Evolutionary conservation across 2,888 invertebrate species (phyloP), one percentile per base, ranked within the genome.

Genomic region (Acleris holmiana): DNA sequence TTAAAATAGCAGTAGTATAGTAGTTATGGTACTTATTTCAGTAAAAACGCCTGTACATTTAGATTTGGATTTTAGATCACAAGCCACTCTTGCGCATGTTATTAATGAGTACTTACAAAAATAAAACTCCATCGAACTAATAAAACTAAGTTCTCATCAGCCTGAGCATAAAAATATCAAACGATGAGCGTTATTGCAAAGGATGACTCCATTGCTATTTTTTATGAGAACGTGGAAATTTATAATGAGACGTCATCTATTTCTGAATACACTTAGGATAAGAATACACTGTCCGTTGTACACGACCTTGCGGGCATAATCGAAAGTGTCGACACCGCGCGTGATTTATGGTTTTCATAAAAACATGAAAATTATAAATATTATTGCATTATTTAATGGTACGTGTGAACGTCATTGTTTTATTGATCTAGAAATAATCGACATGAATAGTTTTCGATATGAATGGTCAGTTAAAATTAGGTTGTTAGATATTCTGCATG

Each of bases 211-310:
- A 84, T 85, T 85, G 77, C 81, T 84, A 84, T 88, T 90, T 90
- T 90, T 87, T 85, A 87, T 86, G 80, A 76, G 73, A 79, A 83
- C 80, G 86, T 76, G 85, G 81, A 88, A 88, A 89, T 82, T 88
- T 87, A 87, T 91, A 91, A 90, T 89, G 88, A 91, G 87, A 83
- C 78, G 68, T 74, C 69, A 71, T 84, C 89, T 91, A 91, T 91
- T 91, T 89, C 68, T 67, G 83, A 80, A 76, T 69, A 80, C 89
- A 87, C 88, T 90, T 83, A 80, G 79, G 77, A 79, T 82, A 85
- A 88, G 86, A 89, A 89, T 89, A 90, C 83, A 73, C 76, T 74
- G 75, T 44, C 79, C 71, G 79, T 83, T 75, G 81, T 79, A 79
- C 80, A 80, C 78, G 86, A 80, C 91, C 91, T 91, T 91, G 85